Percentiles rank a stretch among this genome's conserved stretches.
These are phyloP conservation scores for Calephelis nemesis DNA, from an alignment of 1,140 invertebrate genomes.

Conservation along the genomic window DNA sequence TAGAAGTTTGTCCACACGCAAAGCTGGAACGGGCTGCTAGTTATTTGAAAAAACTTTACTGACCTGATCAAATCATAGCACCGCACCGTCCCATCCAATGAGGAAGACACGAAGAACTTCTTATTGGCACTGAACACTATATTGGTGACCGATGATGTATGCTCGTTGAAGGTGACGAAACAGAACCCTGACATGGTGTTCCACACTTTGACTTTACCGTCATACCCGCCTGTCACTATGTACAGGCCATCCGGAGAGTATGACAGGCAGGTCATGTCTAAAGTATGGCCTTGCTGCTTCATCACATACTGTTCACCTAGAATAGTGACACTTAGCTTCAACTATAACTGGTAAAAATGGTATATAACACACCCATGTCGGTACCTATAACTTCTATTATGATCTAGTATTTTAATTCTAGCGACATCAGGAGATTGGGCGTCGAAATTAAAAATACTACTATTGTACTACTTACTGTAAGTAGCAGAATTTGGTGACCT, in stretches of 20 bases:
- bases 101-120: slow-evolving; percentile 94
- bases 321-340: not conserved
- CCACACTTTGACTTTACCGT: slow-evolving; percentile 98
- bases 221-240: slow-evolving; percentile 95
- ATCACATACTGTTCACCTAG: slow-evolving; percentile 95
- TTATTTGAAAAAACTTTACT: slow-evolving; percentile 5
- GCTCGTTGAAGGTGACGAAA: slow-evolving; percentile 96
- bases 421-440: too few relatives aligned
- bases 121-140: slow-evolving; percentile 93
- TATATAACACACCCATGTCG: too few relatives aligned
- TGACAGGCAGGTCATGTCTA: slow-evolving; percentile 91
- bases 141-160: slow-evolving; percentile 89
- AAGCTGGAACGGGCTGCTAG: too few relatives aligned
- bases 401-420: too few relatives aligned
- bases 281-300: slow-evolving; percentile 97
- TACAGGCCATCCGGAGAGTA: slow-evolving; percentile 96
- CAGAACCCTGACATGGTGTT: slow-evolving; percentile 94
- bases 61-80: slow-evolving; percentile 94
- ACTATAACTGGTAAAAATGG: too few relatives aligned
- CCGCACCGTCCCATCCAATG: slow-evolving; percentile 96
- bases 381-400: too few relatives aligned
- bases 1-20: too few relatives aligned
- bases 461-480: too few relatives aligned
- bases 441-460: too few relatives aligned
- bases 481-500: too few relatives aligned